Evolutionary conservation across 2,797 vertebrate genomes (phyloP), one percentile per base, ranked within the genome.

Genomic region (Labeo calbasu): DNA sequence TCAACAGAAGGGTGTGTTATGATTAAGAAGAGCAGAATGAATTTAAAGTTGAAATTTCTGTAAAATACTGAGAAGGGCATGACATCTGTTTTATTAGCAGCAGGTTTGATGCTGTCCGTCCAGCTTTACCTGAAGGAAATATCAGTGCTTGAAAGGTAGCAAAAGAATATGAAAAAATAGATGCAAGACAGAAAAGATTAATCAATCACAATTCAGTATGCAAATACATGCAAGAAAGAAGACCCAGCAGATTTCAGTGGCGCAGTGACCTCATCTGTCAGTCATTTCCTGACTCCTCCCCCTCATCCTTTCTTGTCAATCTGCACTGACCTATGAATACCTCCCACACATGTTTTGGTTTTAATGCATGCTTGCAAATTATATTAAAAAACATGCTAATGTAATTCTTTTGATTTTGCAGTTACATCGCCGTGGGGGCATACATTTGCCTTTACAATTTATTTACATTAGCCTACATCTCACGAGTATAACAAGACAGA

Each of bases 1-100:
- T 90, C 89, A 82, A 79, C 50, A 87, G 91, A 89, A 90, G 90
- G 89, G 87, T 78, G 86, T 51, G 3, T 17, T 23, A 8, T 73
- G 1, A 32, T 55, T n/a, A 40, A 23, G 61, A 25, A 91, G 87
- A 91, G 68, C 57, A 25, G 50, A 40, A 71, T 19, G 36, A 46
- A 71, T 61, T 59, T 48, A 71, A 17, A n/a, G 68, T 28, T 48
- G 0, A 77, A 28, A 77, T 76, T 77, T 68, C 7, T 14, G 50
- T 9, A 13, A 77, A 83, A 69, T 53, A 46, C 11, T 17, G 2
- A 72, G 19, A 46, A 75, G 43, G 46, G 32, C 32, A 48, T 32
- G 48, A 77, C 51, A 66, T 83, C 48, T 68, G 72, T 36, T 75
- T 82, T 48, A 75, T 83, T 57, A 83, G 28, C 2, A n/a, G 25